Conservation (phyloP, 2,888 invertebrate genomes). For the Melipona bicolor region DNA sequence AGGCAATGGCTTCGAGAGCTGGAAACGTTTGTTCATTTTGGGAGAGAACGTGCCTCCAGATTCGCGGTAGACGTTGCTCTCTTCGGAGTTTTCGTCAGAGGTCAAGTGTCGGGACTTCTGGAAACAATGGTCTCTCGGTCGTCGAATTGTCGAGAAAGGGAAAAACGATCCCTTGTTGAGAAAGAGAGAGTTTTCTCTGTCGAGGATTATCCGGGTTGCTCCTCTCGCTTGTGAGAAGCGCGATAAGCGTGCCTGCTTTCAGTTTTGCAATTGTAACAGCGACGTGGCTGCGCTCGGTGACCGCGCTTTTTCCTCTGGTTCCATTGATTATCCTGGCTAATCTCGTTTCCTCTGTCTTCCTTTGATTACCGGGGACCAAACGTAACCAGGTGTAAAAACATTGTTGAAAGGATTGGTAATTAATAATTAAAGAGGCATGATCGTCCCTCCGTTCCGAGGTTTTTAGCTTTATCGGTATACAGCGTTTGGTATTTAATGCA, state of each 20-base stretch:
- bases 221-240: background rate
- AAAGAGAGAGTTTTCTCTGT: conserved; percentile 11
- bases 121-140: conserved; percentile 10
- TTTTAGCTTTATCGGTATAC: no score
- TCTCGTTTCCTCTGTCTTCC: background rate
- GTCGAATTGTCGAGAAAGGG: background rate
- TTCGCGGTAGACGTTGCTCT: conserved; percentile 5
- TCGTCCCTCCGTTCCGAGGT: no score
- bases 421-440: background rate
- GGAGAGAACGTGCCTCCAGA: background rate
- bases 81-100: background rate
- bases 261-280: background rate
- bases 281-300: background rate
- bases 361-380: background rate
- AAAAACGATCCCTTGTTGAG: conserved; percentile 5
- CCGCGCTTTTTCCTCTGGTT: background rate
- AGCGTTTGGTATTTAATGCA: no score
- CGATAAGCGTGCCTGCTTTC: background rate
- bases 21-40: conserved; percentile 19
- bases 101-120: background rate
- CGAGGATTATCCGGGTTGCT: conserved; percentile 4
- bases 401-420: background rate
- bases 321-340: background rate
- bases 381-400: background rate
- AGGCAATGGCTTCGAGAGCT: background rate